Evolutionary conservation across 1,140 invertebrate genomes (phyloP).

Genomic region (Euura saliciscinereae): DNA sequence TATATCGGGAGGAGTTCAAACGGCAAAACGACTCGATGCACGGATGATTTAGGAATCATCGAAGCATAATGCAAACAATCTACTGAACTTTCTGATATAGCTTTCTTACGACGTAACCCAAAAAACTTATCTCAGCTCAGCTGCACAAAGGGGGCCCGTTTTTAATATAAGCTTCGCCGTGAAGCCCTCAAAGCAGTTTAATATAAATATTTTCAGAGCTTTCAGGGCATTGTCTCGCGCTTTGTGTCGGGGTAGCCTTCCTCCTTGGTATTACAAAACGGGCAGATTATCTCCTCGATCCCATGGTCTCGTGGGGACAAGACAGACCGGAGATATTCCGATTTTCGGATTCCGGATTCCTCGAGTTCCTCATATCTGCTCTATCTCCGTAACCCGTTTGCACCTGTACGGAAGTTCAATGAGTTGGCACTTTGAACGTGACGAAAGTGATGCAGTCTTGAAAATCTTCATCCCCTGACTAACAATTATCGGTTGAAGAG

Average conservation of each 20-base stretch:
- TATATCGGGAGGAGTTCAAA: no score
- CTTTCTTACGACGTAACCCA: no score
- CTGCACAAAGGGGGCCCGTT: slow-evolving; percentile 1
- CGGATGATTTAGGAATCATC: no score
- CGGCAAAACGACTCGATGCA: no score
- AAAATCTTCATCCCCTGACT: background rate
- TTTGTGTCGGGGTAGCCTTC: slow-evolving; percentile 7
- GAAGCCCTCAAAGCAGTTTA: slow-evolving; percentile 23
- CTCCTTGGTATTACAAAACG: slow-evolving; percentile 28
- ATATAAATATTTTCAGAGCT: slow-evolving; percentile 25
- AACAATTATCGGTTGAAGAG: background rate
- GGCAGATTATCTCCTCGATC: slow-evolving; percentile 39
- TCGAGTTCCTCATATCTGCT: slow-evolving; percentile 42
- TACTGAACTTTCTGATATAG: no score
- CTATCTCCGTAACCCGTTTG: background rate
- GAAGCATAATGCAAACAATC: no score
- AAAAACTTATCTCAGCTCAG: no score
- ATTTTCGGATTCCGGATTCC: slow-evolving; percentile 51
- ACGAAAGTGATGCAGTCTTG: background rate
- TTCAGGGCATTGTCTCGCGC: slow-evolving; percentile 19
- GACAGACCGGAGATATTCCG: slow-evolving; percentile 31
- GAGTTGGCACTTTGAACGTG: background rate
- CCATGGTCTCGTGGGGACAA: slow-evolving; percentile 21
- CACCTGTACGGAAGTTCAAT: no score
- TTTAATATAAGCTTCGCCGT: slow-evolving; percentile 14